A percentile compares a stretch with the other conserved stretches of the same genome.
phyloP scores from a whole-genome alignment of 2,113 vertebrate genomes.

The Orcinus orca region DNA sequence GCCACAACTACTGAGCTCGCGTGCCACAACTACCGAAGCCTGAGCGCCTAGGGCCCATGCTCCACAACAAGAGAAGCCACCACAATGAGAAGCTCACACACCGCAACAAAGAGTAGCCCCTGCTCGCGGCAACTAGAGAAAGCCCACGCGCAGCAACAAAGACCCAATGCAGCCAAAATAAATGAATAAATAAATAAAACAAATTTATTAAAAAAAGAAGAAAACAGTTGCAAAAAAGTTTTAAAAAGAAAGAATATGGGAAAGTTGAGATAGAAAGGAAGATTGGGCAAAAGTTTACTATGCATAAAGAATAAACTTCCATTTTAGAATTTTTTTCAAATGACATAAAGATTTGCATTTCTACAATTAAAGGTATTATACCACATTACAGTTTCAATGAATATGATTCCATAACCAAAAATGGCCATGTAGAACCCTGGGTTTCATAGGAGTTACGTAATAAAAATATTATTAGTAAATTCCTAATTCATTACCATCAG shows the following conservation, averaged over 20 bases:
- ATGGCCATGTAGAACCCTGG: background rate
- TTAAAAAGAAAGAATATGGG: background rate
- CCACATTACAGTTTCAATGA: background rate
- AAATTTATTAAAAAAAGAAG: too few relatives aligned
- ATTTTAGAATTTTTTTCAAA: background rate
- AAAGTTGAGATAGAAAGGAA: background rate
- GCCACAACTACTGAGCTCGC: too few relatives aligned
- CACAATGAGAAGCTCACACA: too few relatives aligned
- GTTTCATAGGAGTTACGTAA: background rate
- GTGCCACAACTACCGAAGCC: too few relatives aligned
- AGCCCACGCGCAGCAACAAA: too few relatives aligned
- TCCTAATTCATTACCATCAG: background rate
- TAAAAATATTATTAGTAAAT: background rate
- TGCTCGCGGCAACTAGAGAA: too few relatives aligned
- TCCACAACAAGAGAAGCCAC: too few relatives aligned
- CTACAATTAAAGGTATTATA: background rate
- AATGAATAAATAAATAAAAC: too few relatives aligned
- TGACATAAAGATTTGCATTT: background rate
- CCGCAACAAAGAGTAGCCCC: too few relatives aligned
- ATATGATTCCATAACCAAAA: background rate
- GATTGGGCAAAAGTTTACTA: background rate
- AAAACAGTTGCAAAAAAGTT: too few relatives aligned
- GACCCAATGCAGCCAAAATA: too few relatives aligned
- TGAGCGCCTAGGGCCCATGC: fast-evolving
- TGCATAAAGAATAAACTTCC: background rate